Percentiles rank a stretch among this genome's conserved stretches.
phyloP scores from a whole-genome alignment of 2,113 vertebrate species.

The Danionella cerebrum region DNA sequence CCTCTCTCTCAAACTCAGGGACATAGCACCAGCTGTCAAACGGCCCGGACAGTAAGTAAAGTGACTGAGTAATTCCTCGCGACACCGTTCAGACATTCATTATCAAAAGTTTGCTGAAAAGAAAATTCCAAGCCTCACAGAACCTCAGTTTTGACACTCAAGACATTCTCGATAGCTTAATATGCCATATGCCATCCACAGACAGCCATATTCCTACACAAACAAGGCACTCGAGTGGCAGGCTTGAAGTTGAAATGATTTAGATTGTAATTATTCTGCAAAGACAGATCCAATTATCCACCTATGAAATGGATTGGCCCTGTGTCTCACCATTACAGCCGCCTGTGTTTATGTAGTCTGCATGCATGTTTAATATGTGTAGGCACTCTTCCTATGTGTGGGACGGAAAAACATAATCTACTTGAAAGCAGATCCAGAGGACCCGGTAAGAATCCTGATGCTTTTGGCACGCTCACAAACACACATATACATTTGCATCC shows the following conservation, averaged over 20 bases:
- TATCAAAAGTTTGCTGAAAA: slow-evolving; percentile 4
- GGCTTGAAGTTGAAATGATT: slow-evolving; percentile 29
- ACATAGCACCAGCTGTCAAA: background rate
- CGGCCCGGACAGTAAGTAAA: background rate
- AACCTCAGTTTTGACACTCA: background rate
- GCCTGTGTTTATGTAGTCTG: background rate
- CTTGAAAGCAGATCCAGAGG: slow-evolving; percentile 12
- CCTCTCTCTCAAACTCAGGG: background rate
- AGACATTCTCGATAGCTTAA: background rate
- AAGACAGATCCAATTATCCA: slow-evolving; percentile 32
- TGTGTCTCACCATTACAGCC: background rate
- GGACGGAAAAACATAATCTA: background rate
- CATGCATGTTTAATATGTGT: slow-evolving; percentile 26
- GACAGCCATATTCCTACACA: background rate
- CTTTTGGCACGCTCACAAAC: background rate
- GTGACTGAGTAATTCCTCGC: slow-evolving; percentile 8
- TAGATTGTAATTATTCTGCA: slow-evolving; percentile 35
- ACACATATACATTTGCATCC: background rate
- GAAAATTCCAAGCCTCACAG: background rate
- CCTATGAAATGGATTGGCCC: slow-evolving; percentile 14
- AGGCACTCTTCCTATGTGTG: background rate
- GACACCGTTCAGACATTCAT: background rate
- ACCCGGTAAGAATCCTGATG: slow-evolving; percentile 3
- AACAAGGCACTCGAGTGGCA: background rate
- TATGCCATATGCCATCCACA: background rate